Conservation (phyloP, 2,888 invertebrate species). For the Epinotia nisella region DNA sequence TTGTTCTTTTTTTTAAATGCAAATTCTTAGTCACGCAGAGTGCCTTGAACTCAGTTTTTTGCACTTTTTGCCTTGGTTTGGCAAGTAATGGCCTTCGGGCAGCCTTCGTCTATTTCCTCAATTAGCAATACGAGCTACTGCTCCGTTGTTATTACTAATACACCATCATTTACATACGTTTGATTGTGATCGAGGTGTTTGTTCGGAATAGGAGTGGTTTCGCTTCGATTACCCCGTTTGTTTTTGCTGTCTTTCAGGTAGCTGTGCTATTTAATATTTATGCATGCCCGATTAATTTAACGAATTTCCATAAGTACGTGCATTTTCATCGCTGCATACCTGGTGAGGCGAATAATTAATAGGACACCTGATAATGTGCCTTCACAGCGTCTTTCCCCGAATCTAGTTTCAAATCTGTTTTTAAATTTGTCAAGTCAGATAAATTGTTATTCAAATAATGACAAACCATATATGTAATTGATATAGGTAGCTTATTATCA, state of each 20-base stretch:
- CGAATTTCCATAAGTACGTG: background rate
- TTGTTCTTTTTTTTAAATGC: slow-evolving; percentile 67
- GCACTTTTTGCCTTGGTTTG: slow-evolving; percentile 73
- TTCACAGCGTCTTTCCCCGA: no score
- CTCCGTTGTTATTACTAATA: slow-evolving; percentile 42
- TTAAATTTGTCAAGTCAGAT: background rate
- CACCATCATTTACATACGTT: slow-evolving; percentile 41
- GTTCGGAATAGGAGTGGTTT: slow-evolving; percentile 14
- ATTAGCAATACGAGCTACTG: slow-evolving; percentile 61
- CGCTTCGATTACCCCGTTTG: slow-evolving; percentile 18
- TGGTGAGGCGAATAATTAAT: background rate
- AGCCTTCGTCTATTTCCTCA: slow-evolving; percentile 73
- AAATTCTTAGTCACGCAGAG: slow-evolving; percentile 68
- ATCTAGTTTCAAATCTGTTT: no score
- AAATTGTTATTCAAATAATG: background rate
- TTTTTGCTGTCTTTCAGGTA: background rate
- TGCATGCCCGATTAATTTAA: background rate
- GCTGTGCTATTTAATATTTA: background rate
- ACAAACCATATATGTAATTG: background rate
- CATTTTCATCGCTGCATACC: no score
- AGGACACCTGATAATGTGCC: background rate
- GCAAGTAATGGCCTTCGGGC: slow-evolving; percentile 69
- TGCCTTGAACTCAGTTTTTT: slow-evolving; percentile 66
- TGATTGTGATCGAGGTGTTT: slow-evolving; percentile 37
- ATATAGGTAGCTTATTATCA: no score